These are phyloP conservation scores for Tamias sibiricus DNA, from an alignment of 2,113 vertebrate genomes.

Conservation along the genomic window DNA sequence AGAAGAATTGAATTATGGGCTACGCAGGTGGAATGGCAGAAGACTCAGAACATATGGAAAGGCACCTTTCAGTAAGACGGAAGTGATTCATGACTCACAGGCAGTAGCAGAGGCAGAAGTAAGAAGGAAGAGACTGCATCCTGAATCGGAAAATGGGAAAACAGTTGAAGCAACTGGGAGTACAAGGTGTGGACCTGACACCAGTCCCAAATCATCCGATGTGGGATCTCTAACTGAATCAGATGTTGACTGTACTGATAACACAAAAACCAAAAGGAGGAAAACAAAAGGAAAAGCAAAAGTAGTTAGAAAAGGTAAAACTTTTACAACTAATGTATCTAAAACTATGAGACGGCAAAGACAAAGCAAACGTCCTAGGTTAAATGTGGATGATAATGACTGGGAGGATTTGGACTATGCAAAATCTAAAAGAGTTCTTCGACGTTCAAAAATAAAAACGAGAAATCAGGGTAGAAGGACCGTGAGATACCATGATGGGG, in stretches of 20 bases:
- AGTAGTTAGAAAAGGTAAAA: slow-evolving; percentile 83
- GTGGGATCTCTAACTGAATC: slow-evolving; percentile 73
- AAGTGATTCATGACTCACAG: slow-evolving; percentile 79
- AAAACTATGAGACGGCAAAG: slow-evolving; percentile 30
- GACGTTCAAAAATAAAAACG: slow-evolving; percentile 80
- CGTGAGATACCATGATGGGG: slow-evolving; percentile 72
- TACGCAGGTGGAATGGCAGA: slow-evolving; percentile 76
- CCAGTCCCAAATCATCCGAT: slow-evolving; percentile 61
- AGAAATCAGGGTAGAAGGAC: slow-evolving; percentile 78
- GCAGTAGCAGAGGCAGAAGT: slow-evolving; percentile 71
- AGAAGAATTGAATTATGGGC: slow-evolving; percentile 83
- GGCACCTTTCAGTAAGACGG: slow-evolving; percentile 79
- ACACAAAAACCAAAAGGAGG: slow-evolving; percentile 77
- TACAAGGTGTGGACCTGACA: slow-evolving; percentile 42
- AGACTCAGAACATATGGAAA: slow-evolving; percentile 75
- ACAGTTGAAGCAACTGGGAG: slow-evolving; percentile 13
- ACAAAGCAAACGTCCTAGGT: slow-evolving; percentile 64
- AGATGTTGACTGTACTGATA: slow-evolving; percentile 73
- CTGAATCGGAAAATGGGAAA: slow-evolving; percentile 58
- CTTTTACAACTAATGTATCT: neutral
- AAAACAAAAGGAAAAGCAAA: slow-evolving; percentile 73
- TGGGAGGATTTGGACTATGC: slow-evolving; percentile 75
- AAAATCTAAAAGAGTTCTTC: slow-evolving; percentile 58
- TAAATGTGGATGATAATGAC: slow-evolving; percentile 70
- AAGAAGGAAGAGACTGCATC: slow-evolving; percentile 61